phyloP scores from a whole-genome alignment of 2,888 invertebrate species.

The Acanthococcus lagerstroemiae region DNA sequence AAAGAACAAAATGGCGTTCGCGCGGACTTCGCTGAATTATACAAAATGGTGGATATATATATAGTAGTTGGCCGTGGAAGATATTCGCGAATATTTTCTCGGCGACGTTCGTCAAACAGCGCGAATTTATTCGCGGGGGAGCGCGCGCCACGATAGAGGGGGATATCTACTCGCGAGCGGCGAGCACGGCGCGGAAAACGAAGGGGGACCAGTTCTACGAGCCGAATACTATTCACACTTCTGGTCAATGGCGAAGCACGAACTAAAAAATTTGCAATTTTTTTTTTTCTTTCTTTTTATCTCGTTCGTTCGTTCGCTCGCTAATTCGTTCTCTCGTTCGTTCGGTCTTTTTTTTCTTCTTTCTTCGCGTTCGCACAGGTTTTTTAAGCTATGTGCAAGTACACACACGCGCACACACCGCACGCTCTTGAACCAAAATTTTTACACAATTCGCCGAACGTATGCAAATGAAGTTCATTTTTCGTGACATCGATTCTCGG shows the following conservation, averaged over 20 bases:
- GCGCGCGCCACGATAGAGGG: background rate
- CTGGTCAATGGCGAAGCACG: background rate
- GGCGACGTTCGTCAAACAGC: background rate
- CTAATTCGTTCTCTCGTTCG: too few species aligned
- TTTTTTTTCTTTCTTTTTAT: too few species aligned
- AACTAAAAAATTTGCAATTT: background rate
- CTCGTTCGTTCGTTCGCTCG: too few species aligned
- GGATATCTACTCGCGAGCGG: background rate
- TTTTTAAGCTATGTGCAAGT: background rate
- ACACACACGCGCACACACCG: background rate
- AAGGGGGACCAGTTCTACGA: background rate
- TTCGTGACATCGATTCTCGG: background rate
- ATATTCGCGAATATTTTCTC: conserved; percentile 26
- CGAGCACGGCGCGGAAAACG: background rate
- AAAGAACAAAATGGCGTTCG: conserved; percentile 19
- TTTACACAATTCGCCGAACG: background rate
- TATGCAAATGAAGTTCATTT: background rate
- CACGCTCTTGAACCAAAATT: background rate
- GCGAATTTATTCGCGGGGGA: conserved; percentile 24
- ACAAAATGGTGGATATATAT: conserved; percentile 24
- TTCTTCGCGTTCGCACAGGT: too few species aligned
- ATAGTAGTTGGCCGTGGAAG: conserved; percentile 22
- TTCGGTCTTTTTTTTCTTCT: too few species aligned
- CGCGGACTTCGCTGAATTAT: conserved; percentile 10
- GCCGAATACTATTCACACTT: background rate